Base-by-base conservation (phyloP, 2,888 invertebrate genomes). In the Nasonia oneida region DNA sequence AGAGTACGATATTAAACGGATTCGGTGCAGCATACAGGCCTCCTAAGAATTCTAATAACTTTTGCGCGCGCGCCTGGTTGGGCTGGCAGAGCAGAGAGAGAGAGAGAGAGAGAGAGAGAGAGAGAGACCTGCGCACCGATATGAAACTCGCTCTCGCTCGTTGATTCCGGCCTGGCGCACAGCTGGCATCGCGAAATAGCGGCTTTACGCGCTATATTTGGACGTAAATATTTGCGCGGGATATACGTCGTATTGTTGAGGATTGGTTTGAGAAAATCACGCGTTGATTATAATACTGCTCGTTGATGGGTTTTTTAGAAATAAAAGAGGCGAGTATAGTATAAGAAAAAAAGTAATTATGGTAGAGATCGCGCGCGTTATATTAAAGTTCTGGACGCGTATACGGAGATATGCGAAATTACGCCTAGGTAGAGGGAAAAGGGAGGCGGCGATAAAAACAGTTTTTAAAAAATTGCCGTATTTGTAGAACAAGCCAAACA, bases 21-120 rank as follows among this genome's bases (percentile, higher is more conserved):
- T 67, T 67, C 29, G 29, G 29, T 10, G 67, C 70, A 5, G 18
- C 23, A 6, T n/a, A 18, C 6, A 23, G 15, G 18, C 23, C 47
- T 0, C 50, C n/a, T 50, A 50, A 50, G 50, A 75, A 75, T 75
- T 75, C 75, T 75, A 75, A 75, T 75, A 75, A 75, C 50, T 75
- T 75, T 50, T 75, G 75, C n/a, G 47, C 23, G 37, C 50, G 74
- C 37, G 37, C 50, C 15, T 15, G 18, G 57, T 3, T 29, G 29
- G 3, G 0, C 3, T n/a, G 57, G 18, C n/a, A 4, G 15, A 29
- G 29, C 29, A 29, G 29, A 29, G 29, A 29, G 29, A 29, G 29
- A 15, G 12, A 47, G 42, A 2, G 1, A 0, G 23, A 2, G 1
- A 0, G 23, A 29, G 29, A 29, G 29, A 29, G 29, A 29, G 3